Evolutionary conservation across 1,140 invertebrate genomes (phyloP), one percentile per base, ranked within the genome.

Genomic region (Metopolophium dirhodum): DNA sequence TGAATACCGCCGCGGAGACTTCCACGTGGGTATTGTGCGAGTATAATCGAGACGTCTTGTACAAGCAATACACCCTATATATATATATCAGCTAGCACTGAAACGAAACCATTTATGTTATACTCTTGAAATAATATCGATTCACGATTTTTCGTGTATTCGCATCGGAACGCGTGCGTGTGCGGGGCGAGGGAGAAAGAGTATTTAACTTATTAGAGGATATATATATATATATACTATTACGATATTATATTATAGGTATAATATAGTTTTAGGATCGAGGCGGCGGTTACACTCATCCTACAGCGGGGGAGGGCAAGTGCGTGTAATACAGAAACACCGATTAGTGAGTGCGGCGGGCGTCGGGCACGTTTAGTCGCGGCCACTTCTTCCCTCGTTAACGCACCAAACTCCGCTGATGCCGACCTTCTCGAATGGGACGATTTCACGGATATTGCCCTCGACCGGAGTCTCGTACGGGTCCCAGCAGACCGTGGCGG

Each of bases 391-490:
- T 89, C 87, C 49, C 88, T 57, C 49, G 88, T 89, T 89, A 57
- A 89, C 88, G 61, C 61, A 57, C 35, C 35, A 26, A 89, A 89
- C 49, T 89, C 51, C 20, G 22, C 22, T 0, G 47, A 49, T 20
- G 85, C 35, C 45, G 87, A 54, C 47, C 61, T 91, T 82, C 45
- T 77, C 45, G 57, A 82, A 91, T 20, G n/a, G 9, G n/a, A 92
- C 91, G 45, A 92, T 92, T 92, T 92, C 77, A 92, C 91, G 91
- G 91, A 92, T 92, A 51, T 92, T 83, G 91, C 91, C n/a, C 90
- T 90, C 89, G 57, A 41, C 37, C 54, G 57, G 18, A 37, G 86
- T 45, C 41, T 41, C 41, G 54, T 57, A n/a, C 89, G 26, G 45
- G 47, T 77, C 68, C 68, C 77, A 92, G 91, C 18, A 51, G 91